These are phyloP conservation scores for Octopus sinensis DNA, from an alignment of 1,140 invertebrate species.

Conservation along the genomic window DNA sequence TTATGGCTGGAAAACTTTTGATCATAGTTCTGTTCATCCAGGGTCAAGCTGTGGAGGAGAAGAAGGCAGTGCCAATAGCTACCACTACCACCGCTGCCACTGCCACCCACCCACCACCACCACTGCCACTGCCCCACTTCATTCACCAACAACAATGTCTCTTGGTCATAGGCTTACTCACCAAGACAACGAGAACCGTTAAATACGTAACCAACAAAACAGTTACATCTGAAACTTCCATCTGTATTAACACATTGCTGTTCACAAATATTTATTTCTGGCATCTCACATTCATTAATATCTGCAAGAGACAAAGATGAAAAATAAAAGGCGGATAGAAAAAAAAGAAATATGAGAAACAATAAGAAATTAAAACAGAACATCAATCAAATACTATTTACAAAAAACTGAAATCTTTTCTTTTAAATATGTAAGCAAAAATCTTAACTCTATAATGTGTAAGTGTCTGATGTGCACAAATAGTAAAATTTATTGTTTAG, in stretches of 20 bases:
- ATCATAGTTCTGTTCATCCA: too few species aligned
- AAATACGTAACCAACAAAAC: not conserved
- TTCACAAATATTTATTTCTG: slow-evolving; percentile 56
- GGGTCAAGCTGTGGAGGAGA: too few species aligned
- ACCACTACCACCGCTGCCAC: not conserved
- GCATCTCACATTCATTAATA: slow-evolving; percentile 53
- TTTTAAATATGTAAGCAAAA: too few species aligned
- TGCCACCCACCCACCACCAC: not conserved
- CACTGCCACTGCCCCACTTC: too few species aligned
- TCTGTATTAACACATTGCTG: slow-evolving; percentile 56
- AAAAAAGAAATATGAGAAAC: not conserved
- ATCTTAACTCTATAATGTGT: too few species aligned
- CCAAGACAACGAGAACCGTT: not conserved
- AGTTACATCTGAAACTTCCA: not conserved
- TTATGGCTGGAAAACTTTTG: too few species aligned
- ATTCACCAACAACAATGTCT: not conserved
- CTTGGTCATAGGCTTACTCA: slow-evolving; percentile 11
- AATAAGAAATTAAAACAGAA: not conserved
- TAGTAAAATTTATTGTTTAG: too few species aligned
- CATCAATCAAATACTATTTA: too few species aligned
- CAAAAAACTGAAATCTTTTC: too few species aligned
- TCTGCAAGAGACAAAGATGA: slow-evolving; percentile 39
- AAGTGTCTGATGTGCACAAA: too few species aligned
- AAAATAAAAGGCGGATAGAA: not conserved
- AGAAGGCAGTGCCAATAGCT: too few species aligned